A percentile compares a stretch with the other conserved stretches of the same genome.
phyloP scores from a whole-genome alignment of 2,888 invertebrate genomes.

The Pogonocherus hispidulus region DNA sequence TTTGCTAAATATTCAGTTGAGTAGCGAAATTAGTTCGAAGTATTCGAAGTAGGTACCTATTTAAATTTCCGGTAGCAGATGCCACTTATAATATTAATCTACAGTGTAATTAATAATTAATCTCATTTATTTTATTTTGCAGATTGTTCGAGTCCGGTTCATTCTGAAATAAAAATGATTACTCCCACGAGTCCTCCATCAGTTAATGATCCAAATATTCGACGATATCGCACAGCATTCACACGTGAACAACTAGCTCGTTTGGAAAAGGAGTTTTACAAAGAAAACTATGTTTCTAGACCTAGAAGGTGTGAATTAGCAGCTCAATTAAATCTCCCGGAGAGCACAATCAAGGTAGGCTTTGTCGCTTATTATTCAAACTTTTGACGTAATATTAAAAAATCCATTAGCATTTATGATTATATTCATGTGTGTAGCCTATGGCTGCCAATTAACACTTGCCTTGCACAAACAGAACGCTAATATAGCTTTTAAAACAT shows the following conservation, averaged over 20 bases:
- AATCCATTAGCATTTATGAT: slow-evolving; percentile 49
- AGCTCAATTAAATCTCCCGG: slow-evolving; percentile 91
- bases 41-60: background rate
- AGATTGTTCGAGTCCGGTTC: slow-evolving; percentile 70
- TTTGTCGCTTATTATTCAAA: slow-evolving; percentile 19
- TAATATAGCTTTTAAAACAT: slow-evolving; percentile 65
- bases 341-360: slow-evolving; percentile 96
- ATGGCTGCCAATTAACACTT: slow-evolving; percentile 63
- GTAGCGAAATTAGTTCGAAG: background rate
- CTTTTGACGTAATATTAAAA: slow-evolving; percentile 24
- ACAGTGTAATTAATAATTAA: background rate
- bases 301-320: slow-evolving; percentile 96
- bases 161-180: slow-evolving; percentile 52
- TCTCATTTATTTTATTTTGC: slow-evolving; percentile 45
- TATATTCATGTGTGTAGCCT: slow-evolving; percentile 35
- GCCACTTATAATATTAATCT: background rate
- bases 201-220: slow-evolving; percentile 76
- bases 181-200: slow-evolving; percentile 51
- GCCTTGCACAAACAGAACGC: slow-evolving; percentile 62
- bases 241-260: slow-evolving; percentile 93
- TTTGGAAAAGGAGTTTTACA: slow-evolving; percentile 95
- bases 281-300: slow-evolving; percentile 97
- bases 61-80: slow-evolving; percentile 9
- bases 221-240: slow-evolving; percentile 97
- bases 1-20: slow-evolving; percentile 18